These are phyloP conservation scores for Pyralis farinalis DNA, from an alignment of 2,888 invertebrate species.

Conservation along the genomic window DNA sequence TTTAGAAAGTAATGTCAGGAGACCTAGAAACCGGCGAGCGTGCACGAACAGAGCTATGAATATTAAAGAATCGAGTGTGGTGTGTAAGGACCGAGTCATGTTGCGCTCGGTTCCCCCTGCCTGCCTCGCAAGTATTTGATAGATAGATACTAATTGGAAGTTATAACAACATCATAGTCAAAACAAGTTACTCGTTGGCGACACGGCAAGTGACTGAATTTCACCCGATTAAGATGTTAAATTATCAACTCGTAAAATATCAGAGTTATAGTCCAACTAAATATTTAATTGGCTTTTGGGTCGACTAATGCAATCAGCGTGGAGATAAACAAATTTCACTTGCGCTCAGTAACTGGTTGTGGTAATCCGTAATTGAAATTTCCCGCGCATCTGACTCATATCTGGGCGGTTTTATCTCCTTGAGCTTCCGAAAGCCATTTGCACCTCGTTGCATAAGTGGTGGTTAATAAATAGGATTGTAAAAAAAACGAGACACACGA, in stretches of 20 bases:
- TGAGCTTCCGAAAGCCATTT: not conserved
- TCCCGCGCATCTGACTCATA: not conserved
- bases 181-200: not conserved
- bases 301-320: slow-evolving; percentile 28
- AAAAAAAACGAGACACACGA: too few species aligned
- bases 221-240: slow-evolving; percentile 36
- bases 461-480: too few species aligned
- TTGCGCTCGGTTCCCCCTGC: too few species aligned
- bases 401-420: too few species aligned
- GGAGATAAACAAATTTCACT: slow-evolving; percentile 43
- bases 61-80: too few species aligned
- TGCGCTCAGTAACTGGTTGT: slow-evolving; percentile 20
- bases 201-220: slow-evolving; percentile 9
- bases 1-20: too few species aligned
- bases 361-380: too few species aligned
- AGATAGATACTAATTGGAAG: too few species aligned
- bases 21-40: too few species aligned
- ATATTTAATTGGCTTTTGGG: slow-evolving; percentile 33
- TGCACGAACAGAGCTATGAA: too few species aligned
- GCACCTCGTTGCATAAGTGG: not conserved
- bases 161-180: not conserved
- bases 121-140: too few species aligned
- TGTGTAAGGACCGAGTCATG: too few species aligned
- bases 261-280: slow-evolving; percentile 25
- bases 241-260: slow-evolving; percentile 31